Evolutionary conservation across 1,140 invertebrate genomes (phyloP).

Genomic region (Drosophila nikananu): DNA sequence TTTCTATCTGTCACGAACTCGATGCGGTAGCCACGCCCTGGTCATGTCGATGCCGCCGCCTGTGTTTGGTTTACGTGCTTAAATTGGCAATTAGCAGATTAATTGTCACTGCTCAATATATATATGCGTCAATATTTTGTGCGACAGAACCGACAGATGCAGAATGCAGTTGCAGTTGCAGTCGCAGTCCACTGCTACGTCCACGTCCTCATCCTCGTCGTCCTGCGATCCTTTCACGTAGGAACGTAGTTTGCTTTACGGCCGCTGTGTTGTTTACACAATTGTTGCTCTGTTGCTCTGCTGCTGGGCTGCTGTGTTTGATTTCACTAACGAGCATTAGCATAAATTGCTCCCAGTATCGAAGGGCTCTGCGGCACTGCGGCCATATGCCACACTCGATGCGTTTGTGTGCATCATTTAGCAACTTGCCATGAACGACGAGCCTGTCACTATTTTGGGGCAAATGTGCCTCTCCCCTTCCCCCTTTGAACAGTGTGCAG

Average conservation of each 20-base stretch:
- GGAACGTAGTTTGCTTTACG: slow-evolving; percentile 69
- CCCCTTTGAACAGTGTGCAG: slow-evolving; percentile 61
- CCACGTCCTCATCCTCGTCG: slow-evolving; percentile 1
- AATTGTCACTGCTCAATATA: slow-evolving; percentile 82
- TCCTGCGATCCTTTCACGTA: slow-evolving; percentile 14
- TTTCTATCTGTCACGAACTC: slow-evolving; percentile 18
- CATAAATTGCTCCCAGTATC: slow-evolving; percentile 69
- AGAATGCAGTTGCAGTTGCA: slow-evolving; percentile 42
- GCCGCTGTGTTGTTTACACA: slow-evolving; percentile 77
- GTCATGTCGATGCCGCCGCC: slow-evolving; percentile 59
- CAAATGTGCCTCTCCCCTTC: not conserved
- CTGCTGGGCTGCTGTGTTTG: slow-evolving; percentile 65
- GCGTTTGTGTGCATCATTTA: slow-evolving; percentile 65
- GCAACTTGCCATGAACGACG: slow-evolving; percentile 25
- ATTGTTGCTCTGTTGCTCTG: slow-evolving; percentile 62
- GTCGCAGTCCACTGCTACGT: slow-evolving; percentile 5
- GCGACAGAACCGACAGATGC: slow-evolving; percentile 56
- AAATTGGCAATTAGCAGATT: slow-evolving; percentile 84
- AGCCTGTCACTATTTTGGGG: slow-evolving; percentile 49
- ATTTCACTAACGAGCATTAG: slow-evolving; percentile 83
- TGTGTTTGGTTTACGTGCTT: slow-evolving; percentile 83
- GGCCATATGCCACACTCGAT: slow-evolving; percentile 40
- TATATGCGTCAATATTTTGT: slow-evolving; percentile 80
- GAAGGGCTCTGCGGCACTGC: slow-evolving; percentile 1
- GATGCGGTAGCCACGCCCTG: slow-evolving; percentile 34